phyloP scores from a whole-genome alignment of 2,113 vertebrate genomes.

The Pheucticus melanocephalus region DNA sequence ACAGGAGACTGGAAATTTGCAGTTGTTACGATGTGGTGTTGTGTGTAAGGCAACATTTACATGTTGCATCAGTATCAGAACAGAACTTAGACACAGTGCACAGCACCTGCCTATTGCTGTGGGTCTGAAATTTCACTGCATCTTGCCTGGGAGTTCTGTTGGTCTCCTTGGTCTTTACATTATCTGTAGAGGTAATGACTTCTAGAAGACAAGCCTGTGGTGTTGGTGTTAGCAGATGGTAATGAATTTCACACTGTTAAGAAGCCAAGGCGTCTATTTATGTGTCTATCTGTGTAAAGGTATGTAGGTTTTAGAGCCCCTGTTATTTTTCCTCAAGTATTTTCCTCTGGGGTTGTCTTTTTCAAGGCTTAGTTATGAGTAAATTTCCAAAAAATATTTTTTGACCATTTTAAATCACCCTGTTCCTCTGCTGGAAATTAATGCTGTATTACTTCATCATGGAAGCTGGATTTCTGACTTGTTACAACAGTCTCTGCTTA shows the following conservation, averaged over 20 bases:
- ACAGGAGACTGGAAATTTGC: background rate
- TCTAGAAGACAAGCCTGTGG: background rate
- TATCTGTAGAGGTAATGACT: background rate
- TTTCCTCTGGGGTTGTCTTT: background rate
- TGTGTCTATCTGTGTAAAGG: rapidly evolving
- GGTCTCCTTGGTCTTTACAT: background rate
- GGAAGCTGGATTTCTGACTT: background rate
- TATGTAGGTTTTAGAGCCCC: background rate
- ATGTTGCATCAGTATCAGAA: background rate
- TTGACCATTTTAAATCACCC: background rate
- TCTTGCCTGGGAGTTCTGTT: background rate
- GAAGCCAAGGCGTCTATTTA: background rate
- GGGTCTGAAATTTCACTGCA: background rate
- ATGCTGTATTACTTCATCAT: background rate
- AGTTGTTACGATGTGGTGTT: background rate
- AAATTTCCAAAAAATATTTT: background rate
- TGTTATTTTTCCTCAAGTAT: background rate
- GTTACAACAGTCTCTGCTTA: background rate
- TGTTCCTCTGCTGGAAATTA: background rate
- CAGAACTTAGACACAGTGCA: background rate
- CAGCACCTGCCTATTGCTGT: rapidly evolving
- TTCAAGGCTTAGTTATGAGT: background rate
- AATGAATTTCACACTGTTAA: background rate
- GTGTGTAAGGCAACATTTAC: background rate
- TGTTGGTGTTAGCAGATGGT: background rate